Base-by-base conservation (phyloP, 2,113 vertebrate genomes). In the Nettapus auritus region DNA sequence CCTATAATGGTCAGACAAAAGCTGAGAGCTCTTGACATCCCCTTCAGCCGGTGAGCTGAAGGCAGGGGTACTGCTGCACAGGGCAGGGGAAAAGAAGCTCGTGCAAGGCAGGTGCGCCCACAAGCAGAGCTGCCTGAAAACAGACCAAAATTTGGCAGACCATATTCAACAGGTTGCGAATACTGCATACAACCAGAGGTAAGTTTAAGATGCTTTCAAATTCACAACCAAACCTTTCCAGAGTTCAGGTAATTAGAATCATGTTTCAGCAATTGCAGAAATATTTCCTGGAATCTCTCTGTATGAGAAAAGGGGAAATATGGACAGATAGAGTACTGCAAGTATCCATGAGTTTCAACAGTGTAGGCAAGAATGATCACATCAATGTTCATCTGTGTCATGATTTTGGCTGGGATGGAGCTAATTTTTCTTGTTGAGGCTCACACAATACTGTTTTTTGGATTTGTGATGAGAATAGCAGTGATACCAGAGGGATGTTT, bases 1-100 rank as follows among this genome's bases (percentile, higher is more conserved):
- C 21, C 20, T 14, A 22, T 13, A 31, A 9, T 22, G 1, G 0
- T 23, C 38, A 42, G 50, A 59, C 3, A 31, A 53, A 8, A 6
- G 44, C 34, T 56, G 82, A 56, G 18, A 76, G 28, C 44, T 81
- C 28, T 70, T 33, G 31, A 66, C 83, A 50, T 18, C 42, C 44
- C 28, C 14, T 74, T 53, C 28, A 53, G 15, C 34, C 13, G 3
- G 3, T n/a, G 76, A 73, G 46, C 33, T 64, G 16, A 74, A 48
- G 34, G 23, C 14, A 44, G 50, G 59, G 25, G 23, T 23, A 26
- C n/a, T 66, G 34, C 44, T 59, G 36, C 53, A 46, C 8, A 31
- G 8, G 38, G 34, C 46, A 42, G 28, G 40, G 60, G 36, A 26
- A 70, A 56, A 1, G 40, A 78, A 44, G 21, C n/a, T 46, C 25